These are phyloP conservation scores for Thaumatotibia leucotreta DNA, from an alignment of 1,140 invertebrate species.

Conservation along the genomic window DNA sequence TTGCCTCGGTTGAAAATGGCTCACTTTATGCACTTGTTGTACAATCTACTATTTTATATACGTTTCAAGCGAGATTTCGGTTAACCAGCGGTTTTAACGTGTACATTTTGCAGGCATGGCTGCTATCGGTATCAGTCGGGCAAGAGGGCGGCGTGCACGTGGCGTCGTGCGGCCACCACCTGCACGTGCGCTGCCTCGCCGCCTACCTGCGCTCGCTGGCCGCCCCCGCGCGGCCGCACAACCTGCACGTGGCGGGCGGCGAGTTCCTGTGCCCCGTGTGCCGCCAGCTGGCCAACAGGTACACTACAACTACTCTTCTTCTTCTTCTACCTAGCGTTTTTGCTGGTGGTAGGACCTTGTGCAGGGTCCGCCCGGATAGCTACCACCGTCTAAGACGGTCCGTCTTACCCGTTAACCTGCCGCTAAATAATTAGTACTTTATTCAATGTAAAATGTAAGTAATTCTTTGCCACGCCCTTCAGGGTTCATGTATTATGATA, in stretches of 20 bases:
- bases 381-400: too few species aligned
- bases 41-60: too few species aligned
- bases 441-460: too few species aligned
- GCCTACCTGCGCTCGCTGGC: constrained; percentile 91
- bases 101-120: constrained; percentile 82
- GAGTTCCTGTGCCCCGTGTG: constrained; percentile 97
- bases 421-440: too few species aligned
- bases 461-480: too few species aligned
- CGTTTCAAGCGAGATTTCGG: too few species aligned
- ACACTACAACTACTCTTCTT: constrained; percentile 96
- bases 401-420: too few species aligned
- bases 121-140: constrained; percentile 90
- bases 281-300: constrained; percentile 92
- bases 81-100: constrained; percentile 14
- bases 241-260: constrained; percentile 86
- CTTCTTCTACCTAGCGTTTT: constrained; percentile 90
- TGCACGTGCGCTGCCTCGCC: constrained; percentile 94
- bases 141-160: constrained; percentile 96
- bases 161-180: constrained; percentile 97
- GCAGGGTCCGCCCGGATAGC: too few species aligned
- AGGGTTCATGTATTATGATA: too few species aligned
- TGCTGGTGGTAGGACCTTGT: too few species aligned
- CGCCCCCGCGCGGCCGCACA: constrained; percentile 84
- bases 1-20: too few species aligned
- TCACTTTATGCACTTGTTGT: too few species aligned